Conservation (phyloP, 1,140 invertebrate species). For the Hirudo medicinalis region DNA sequence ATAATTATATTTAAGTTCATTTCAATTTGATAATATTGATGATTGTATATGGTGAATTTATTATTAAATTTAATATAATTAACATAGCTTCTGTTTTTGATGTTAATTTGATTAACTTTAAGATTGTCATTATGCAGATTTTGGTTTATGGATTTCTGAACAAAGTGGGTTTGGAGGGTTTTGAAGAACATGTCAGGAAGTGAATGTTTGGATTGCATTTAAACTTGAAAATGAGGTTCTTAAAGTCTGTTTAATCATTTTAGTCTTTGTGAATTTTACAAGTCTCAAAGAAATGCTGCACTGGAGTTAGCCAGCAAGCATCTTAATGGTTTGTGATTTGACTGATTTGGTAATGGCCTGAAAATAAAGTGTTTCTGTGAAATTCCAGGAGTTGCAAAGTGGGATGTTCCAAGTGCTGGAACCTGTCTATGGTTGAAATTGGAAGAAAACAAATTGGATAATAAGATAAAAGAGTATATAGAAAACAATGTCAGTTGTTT, state of each 20-base stretch:
- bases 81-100: too few relatives aligned
- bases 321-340: constrained; percentile 42
- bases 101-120: constrained; percentile 19
- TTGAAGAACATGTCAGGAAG: constrained; percentile 49
- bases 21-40: too few relatives aligned
- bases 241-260: constrained; percentile 12
- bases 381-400: constrained; percentile 49
- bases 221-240: neutral
- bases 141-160: constrained; percentile 51
- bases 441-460: constrained; percentile 42
- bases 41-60: too few relatives aligned
- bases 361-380: neutral
- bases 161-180: constrained; percentile 48
- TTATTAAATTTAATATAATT: too few relatives aligned
- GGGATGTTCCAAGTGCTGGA: constrained; percentile 54
- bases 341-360: neutral
- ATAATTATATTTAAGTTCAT: constrained; percentile 3
- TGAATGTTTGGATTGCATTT: constrained; percentile 4
- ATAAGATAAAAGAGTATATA: neutral
- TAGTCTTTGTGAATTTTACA: constrained; percentile 52
- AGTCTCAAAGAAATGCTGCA: constrained; percentile 50
- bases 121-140: constrained; percentile 40
- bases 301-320: constrained; percentile 50
- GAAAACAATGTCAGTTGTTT: too few relatives aligned
- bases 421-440: constrained; percentile 66